A percentile compares a stretch with the other conserved stretches of the same genome.
Conservation (phyloP, 1,140 invertebrate genomes). For the Drosophila arawakana region DNA sequence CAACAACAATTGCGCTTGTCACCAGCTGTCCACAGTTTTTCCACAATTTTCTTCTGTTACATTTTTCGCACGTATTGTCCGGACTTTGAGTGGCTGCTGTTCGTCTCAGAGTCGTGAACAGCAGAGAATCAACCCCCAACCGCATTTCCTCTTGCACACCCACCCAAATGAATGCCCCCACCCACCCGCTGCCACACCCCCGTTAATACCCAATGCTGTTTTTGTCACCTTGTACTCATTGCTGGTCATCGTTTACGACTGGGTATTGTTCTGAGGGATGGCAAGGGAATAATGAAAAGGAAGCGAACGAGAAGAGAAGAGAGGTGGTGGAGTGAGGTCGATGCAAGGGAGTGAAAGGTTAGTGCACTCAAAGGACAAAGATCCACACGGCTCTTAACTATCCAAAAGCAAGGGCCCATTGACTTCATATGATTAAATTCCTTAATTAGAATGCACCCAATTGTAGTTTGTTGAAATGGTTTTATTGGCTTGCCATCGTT, state of each 20-base stretch:
- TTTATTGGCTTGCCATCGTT: background rate
- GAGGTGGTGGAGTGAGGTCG: too few relatives aligned
- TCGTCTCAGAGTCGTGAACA: slow-evolving; percentile 15
- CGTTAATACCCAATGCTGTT: background rate
- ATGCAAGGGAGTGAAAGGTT: background rate
- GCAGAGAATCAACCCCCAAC: slow-evolving; percentile 38
- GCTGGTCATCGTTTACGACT: slow-evolving; percentile 14
- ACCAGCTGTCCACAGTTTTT: slow-evolving; percentile 80
- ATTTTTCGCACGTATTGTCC: slow-evolving; percentile 76
- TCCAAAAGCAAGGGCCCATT: slow-evolving; percentile 1
- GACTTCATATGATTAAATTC: slow-evolving; percentile 55
- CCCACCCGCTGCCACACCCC: background rate
- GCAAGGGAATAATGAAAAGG: slow-evolving; percentile 8
- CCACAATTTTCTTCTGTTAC: slow-evolving; percentile 67
- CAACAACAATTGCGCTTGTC: slow-evolving; percentile 76
- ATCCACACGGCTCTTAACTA: background rate
- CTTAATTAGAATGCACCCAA: slow-evolving; percentile 57
- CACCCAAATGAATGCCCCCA: slow-evolving; percentile 7
- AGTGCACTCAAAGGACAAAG: slow-evolving; percentile 1
- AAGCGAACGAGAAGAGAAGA: too few relatives aligned
- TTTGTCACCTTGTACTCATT: slow-evolving; percentile 24
- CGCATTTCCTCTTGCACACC: slow-evolving; percentile 10
- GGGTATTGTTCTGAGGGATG: background rate
- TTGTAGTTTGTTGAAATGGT: slow-evolving; percentile 1
- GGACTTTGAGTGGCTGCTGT: slow-evolving; percentile 49